Evolutionary conservation across 2,113 vertebrate species (phyloP).

Genomic region (Piprites chloris): DNA sequence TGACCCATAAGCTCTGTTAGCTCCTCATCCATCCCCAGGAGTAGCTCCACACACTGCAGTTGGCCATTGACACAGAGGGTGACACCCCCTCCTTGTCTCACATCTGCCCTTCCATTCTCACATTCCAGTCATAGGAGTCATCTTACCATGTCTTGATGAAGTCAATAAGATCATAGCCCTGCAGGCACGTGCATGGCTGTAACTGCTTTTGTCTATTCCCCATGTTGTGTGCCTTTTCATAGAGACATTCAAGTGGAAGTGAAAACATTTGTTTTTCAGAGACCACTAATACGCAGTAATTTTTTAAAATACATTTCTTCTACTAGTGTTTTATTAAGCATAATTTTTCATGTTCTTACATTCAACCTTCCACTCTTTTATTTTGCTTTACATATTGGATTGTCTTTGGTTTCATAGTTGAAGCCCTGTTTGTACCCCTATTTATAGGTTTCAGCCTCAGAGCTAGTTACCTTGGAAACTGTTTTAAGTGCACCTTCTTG

Average conservation of each 20-base stretch:
- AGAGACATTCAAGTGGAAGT: background rate
- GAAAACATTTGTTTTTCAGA: background rate
- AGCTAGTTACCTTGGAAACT: conserved; percentile 68
- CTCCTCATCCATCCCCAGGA: background rate
- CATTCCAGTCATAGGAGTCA: background rate
- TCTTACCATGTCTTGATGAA: background rate
- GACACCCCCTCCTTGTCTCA: background rate
- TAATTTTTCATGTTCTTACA: background rate
- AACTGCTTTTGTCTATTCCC: background rate
- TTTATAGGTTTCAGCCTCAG: conserved; percentile 47
- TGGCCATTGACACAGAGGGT: background rate
- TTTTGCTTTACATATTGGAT: conserved; percentile 5
- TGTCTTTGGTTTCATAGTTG: background rate
- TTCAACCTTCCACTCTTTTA: background rate
- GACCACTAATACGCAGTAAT: background rate
- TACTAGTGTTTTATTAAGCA: background rate
- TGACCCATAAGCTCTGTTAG: background rate
- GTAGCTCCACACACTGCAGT: background rate
- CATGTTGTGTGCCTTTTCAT: background rate
- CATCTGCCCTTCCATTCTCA: background rate
- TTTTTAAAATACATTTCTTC: background rate
- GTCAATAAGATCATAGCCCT: background rate
- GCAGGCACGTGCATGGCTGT: background rate
- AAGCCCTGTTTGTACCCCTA: background rate
- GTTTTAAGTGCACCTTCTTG: conserved; percentile 49